Evolutionary conservation across 2,113 vertebrate species (phyloP), one percentile per base, ranked within the genome.

Genomic region (Corapipo altera): DNA sequence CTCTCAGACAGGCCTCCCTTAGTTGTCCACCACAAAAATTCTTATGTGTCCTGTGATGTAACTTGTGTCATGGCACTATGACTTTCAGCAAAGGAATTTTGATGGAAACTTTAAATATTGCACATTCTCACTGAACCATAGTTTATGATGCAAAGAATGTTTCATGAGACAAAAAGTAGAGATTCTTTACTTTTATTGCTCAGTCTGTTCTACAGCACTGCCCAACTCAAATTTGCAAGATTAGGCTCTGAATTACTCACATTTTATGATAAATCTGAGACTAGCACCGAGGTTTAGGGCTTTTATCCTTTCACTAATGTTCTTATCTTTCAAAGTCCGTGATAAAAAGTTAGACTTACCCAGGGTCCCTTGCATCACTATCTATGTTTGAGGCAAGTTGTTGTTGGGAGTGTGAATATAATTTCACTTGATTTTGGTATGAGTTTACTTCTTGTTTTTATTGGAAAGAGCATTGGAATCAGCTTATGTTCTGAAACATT

Each of bases 281-380:
- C 24, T 9, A 81, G 73, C 52, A 37, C 11, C 0, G 1, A 52
- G 24, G 33, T 65, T 91, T 83, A 76, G n/a, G 35, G 49, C 37
- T 87, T 89, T 75, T 44, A 64, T 48, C 41, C 61, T 90, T 69
- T 58, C 9, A 16, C 58, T 70, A 49, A 70, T 16, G 10, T 39
- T 61, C 59, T 54, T 94, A 61, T 93, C 84, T 95, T 78, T 79
- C 94, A 94, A 93, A 70, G 44, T 79, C 54, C 73, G 23, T 11
- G 17, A 85, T 89, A 85, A 85, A 67, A 80, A 33, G 19, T 30
- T 85, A 54, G 35, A 39, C 35, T 85, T 95, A 61, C 26, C 23
- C 87, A 82, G 22, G 8, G 52, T 89, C 32, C 48, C n/a, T 77
- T 79, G 30, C 76, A 61, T 55, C 4, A 3, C 19, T 92, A 26